Percentiles rank a stretch among this genome's conserved stretches.
Conservation (phyloP, 2,113 vertebrate species). For the Rhombomys opimus region DNA sequence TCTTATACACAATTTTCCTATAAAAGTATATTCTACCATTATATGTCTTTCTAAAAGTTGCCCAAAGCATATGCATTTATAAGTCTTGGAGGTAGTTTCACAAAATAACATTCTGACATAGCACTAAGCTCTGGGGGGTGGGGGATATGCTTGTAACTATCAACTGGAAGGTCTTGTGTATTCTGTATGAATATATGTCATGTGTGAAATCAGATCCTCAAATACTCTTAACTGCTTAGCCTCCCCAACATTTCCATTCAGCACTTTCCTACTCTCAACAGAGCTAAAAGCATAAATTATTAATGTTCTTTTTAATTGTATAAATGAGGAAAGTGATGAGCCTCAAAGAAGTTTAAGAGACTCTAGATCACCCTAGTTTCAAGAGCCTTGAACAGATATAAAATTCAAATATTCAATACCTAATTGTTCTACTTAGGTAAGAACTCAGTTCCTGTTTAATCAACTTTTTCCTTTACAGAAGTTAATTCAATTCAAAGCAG, state of each 20-base stretch:
- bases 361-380: neutral
- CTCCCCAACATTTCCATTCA: conserved; percentile 4
- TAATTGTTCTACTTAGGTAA: neutral
- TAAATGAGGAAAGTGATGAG: neutral
- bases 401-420: neutral
- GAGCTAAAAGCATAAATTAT: conserved; percentile 21
- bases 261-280: neutral
- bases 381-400: neutral
- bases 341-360: neutral
- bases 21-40: conserved; percentile 28
- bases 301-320: conserved; percentile 23
- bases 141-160: neutral
- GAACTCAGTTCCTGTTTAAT: neutral
- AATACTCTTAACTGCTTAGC: neutral
- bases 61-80: neutral
- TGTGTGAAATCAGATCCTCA: neutral
- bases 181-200: too few relatives aligned
- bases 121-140: neutral
- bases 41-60: conserved; percentile 34
- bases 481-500: conserved; percentile 27
- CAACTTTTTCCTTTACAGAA: conserved; percentile 14
- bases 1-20: conserved; percentile 32
- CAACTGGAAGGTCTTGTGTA: neutral
- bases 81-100: neutral
- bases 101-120: conserved; percentile 33